A percentile compares a stretch with the other conserved stretches of the same genome.
phyloP scores from a whole-genome alignment of 2,797 vertebrate genomes.

The Fratercula arctica region DNA sequence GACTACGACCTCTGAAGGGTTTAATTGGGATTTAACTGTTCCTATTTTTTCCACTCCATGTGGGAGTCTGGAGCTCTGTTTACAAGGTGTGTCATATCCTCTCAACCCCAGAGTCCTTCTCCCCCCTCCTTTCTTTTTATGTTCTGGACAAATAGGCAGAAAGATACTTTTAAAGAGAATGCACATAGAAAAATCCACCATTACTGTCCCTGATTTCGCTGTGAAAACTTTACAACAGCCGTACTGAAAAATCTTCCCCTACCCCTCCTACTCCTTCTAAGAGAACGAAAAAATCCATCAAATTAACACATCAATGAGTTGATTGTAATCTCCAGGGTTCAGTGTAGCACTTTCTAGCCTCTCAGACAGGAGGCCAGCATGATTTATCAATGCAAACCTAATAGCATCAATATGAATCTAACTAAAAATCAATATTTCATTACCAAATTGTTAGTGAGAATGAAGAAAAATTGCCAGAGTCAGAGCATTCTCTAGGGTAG shows the following conservation, averaged over 20 bases:
- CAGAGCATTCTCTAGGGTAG: slow-evolving; percentile 93
- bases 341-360: slow-evolving; percentile 84
- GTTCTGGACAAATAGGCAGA: slow-evolving; percentile 30
- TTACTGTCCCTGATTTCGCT: slow-evolving; percentile 75
- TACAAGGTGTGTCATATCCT: slow-evolving; percentile 71
- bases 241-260: slow-evolving; percentile 77
- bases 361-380: slow-evolving; percentile 87
- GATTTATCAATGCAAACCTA: slow-evolving; percentile 99
- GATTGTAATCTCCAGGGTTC: slow-evolving; percentile 95
- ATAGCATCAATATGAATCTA: slow-evolving; percentile 99
- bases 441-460: slow-evolving; percentile 99
- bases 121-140: slow-evolving; percentile 23
- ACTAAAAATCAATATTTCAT: slow-evolving; percentile 99
- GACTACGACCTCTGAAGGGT: neutral
- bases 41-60: slow-evolving; percentile 29
- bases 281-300: slow-evolving; percentile 95
- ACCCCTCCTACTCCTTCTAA: slow-evolving; percentile 86
- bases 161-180: slow-evolving; percentile 55
- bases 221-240: slow-evolving; percentile 79
- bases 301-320: slow-evolving; percentile 99
- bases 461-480: slow-evolving; percentile 98
- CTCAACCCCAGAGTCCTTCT: slow-evolving; percentile 7
- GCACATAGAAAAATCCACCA: slow-evolving; percentile 45
- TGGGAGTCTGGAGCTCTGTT: slow-evolving; percentile 62
- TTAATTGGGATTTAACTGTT: slow-evolving; percentile 59